These are phyloP conservation scores for Aphelenchoides bicaudatus DNA, from an alignment of 2,888 invertebrate species.

Conservation along the genomic window DNA sequence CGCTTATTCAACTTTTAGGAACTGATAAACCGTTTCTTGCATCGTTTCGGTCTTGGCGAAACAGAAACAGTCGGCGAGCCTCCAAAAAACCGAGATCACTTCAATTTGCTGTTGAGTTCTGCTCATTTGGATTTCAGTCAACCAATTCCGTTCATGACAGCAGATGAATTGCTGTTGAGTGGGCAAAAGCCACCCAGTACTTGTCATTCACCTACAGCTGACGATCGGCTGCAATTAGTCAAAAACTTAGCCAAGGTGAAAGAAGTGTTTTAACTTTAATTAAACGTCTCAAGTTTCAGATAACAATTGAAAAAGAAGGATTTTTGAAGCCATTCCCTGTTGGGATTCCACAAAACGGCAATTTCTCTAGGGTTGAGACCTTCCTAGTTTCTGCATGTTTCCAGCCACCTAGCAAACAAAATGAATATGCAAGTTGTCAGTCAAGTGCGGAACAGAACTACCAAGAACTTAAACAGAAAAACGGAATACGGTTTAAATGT, in stretches of 20 bases:
- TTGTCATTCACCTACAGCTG: background rate
- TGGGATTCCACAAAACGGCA: constrained; percentile 17
- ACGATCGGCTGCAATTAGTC: background rate
- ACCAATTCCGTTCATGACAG: constrained; percentile 12
- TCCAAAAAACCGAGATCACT: background rate
- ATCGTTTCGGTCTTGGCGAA: background rate
- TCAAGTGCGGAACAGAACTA: too few species aligned
- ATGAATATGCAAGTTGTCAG: too few species aligned
- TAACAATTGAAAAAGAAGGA: constrained; percentile 13
- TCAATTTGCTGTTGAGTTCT: constrained; percentile 16
- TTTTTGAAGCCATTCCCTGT: constrained; percentile 25
- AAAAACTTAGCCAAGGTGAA: constrained; percentile 4
- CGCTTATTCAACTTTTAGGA: background rate
- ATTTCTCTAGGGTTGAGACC: too few species aligned
- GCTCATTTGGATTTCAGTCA: constrained; percentile 18
- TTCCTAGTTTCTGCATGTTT: too few species aligned
- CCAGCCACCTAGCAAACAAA: too few species aligned
- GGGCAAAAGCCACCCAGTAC: background rate
- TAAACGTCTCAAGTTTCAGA: too few species aligned
- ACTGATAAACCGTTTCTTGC: constrained; percentile 1
- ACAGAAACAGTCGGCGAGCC: background rate
- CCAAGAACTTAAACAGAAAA: too few species aligned
- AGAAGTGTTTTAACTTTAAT: too few species aligned
- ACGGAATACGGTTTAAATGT: too few species aligned
- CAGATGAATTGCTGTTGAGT: background rate